Base-by-base conservation (phyloP, 2,113 vertebrate species). In the Dicrurus megarhynchus region DNA sequence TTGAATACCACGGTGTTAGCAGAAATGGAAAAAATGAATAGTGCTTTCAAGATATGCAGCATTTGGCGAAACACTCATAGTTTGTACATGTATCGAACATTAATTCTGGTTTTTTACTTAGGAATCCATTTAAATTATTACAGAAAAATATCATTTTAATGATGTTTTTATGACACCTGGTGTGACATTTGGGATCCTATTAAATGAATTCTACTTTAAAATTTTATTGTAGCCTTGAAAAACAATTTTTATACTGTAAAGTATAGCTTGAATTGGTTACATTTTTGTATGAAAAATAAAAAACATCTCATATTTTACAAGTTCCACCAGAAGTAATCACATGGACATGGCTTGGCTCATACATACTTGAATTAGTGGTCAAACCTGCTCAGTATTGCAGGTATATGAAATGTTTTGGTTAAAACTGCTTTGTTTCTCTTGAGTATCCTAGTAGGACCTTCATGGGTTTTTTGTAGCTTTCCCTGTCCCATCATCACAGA, bases 1-100 rank as follows among this genome's bases (percentile, higher is more conserved):
- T 39, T 59, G 55, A 94, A 82, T 67, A 68, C 50, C 46, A 52
- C 69, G 47, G 61, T 10, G 1, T 53, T 73, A 83, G 59, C 55
- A 80, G 81, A 93, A 93, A 70, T 60, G 67, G 75, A 46, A 91
- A 87, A 93, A 94, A 80, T 55, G 18, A 94, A 27, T 52, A 77
- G 33, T 35, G 47, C 56, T 79, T 61, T 64, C 87, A 90, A 59
- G 56, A 74, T 73, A 26, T 35, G 47, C n/a, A 50, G 23, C 35
- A 39, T 90, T 94, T 87, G 70, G 49, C 12, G 32, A 77, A 91
- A 61, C 0, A 2, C 46, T 83, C 7, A 3, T 50, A 44, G 17
- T 87, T 67, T 84, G 37, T 91, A 50, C 22, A 5, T 23, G 19
- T 68, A 65, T 93, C 49, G 56, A 64, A 74, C 28, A n/a, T 64